Base-by-base conservation (phyloP, 2,797 vertebrate species). In the Etheostoma perlongum region DNA sequence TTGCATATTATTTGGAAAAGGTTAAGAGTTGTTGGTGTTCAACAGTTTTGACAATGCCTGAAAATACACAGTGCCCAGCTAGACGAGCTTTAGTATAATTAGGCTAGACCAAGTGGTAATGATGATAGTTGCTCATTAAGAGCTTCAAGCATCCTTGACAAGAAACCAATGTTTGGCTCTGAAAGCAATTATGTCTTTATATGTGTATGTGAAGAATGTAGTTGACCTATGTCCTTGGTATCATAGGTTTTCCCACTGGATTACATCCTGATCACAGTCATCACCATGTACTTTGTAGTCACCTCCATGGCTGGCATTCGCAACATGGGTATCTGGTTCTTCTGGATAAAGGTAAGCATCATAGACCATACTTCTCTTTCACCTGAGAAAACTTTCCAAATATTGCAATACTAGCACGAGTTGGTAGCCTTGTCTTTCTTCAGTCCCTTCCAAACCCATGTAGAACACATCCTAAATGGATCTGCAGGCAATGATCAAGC, bases 291-390 rank as follows among this genome's bases (percentile, higher is more conserved):
- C 88, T 98, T 99, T 76, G 97, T 99, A 54, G 95, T 99, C 91
- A 99, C 98, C 44, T 99, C 98, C 67, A 99, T 99, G 98, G 98
- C 98, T 10, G 98, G 98, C 51, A 99, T 99, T 89, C 95, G 98
- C 88, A 97, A 98, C 89, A 97, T 99, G 96, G 98, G 98, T 68
- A 97, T 99, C 94, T 99, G 98, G 98, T 99, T 99, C 94, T 99
- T 99, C 95, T 99, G 98, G 98, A 96, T 97, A 88, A 94, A 96
- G 95, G 98, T 99, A 94, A 95, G 79, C 6, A 44, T 60, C 6
- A 42, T 60, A 49, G 21, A 0, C 25, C 6, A 16, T 7, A 1
- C 18, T 48, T 75, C 0, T 58, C 4, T 33, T 6, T 82, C 59
- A 1, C 7, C 12, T 33, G 42, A 8, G 33, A 40, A 49, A n/a